Evolutionary conservation across 2,113 vertebrate species (phyloP), one percentile per base, ranked within the genome.

Genomic region (Pterophyllum scalare): DNA sequence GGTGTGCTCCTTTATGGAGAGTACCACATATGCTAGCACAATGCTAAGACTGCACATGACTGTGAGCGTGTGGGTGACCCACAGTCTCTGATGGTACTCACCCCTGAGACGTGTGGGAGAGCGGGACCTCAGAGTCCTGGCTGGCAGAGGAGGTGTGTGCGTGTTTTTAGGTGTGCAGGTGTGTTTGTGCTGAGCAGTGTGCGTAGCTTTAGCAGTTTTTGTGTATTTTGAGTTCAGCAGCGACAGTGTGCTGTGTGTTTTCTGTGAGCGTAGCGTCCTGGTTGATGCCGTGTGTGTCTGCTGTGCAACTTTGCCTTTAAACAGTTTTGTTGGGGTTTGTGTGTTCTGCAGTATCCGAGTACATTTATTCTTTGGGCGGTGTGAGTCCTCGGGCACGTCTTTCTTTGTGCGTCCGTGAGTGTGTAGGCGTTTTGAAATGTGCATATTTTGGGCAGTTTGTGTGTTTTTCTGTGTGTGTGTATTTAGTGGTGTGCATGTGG

Each of bases 261-360:
- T 91, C 0, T 84, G 88, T 24, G 92, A 91, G 33, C 90, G 90
- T 1, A 91, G 79, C 0, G 58, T 87, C 58, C 92, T 91, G 78
- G 83, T 87, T 2, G 90, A 62, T 12, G 2, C 54, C 0, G 11
- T 13, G 56, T 28, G 46, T 17, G 33, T 31, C 1, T 81, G 59
- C 24, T 64, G 79, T 15, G 4, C 20, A 31, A 56, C 54, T 76
- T 75, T 87, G 33, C 60, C 65, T 72, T 52, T 28, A n/a, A 40
- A 82, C 19, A 31, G 0, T 72, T 84, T 80, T 40, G 86, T 82
- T 54, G 60, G 83, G 4, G 70, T 61, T n/a, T 52, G 72, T 2
- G 22, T 28, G 62, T 57, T 64, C 3, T 75, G 70, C 12, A 62
- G 46, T 22, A 80, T 57, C 7, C 12, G 52, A 28, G 56, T 35